A percentile compares a stretch with the other conserved stretches of the same genome.
These are phyloP conservation scores for Oreonectes daqikongensis DNA, from an alignment of 2,797 vertebrate species.

Conservation along the genomic window DNA sequence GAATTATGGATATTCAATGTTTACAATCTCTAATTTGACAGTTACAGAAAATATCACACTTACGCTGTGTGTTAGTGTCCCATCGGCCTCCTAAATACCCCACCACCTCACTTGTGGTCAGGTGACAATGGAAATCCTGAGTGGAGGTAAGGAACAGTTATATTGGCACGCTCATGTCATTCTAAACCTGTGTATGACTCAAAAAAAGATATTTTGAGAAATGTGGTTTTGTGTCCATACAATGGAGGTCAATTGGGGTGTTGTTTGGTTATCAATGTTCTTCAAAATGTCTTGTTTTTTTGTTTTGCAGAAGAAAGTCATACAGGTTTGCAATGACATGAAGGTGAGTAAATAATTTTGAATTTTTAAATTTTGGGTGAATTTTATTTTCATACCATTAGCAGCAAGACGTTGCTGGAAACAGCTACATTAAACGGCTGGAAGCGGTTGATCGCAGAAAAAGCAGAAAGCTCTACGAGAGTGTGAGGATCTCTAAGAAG, in stretches of 20 bases:
- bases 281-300: too few relatives aligned
- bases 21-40: not conserved
- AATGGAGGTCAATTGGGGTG: too few relatives aligned
- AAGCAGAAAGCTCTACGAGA: constrained; percentile 90
- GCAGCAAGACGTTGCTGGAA: constrained; percentile 93
- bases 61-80: constrained; percentile 94
- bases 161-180: not conserved
- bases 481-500: constrained; percentile 88
- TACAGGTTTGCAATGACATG: too few relatives aligned
- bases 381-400: constrained; percentile 80
- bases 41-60: constrained; percentile 53
- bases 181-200: too few relatives aligned
- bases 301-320: too few relatives aligned
- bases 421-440: constrained; percentile 96
- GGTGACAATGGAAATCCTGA: constrained; percentile 96
- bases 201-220: too few relatives aligned
- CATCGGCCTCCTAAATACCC: constrained; percentile 94
- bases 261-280: too few relatives aligned
- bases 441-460: constrained; percentile 93
- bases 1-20: not conserved
- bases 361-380: too few relatives aligned
- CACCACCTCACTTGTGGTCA: constrained; percentile 93
- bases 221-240: too few relatives aligned
- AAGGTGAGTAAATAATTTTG: too few relatives aligned
- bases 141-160: not conserved